A percentile compares a stretch with the other conserved stretches of the same genome.
Evolutionary conservation across 2,888 invertebrate species (phyloP).

Genomic region (Trachelus tabidus): DNA sequence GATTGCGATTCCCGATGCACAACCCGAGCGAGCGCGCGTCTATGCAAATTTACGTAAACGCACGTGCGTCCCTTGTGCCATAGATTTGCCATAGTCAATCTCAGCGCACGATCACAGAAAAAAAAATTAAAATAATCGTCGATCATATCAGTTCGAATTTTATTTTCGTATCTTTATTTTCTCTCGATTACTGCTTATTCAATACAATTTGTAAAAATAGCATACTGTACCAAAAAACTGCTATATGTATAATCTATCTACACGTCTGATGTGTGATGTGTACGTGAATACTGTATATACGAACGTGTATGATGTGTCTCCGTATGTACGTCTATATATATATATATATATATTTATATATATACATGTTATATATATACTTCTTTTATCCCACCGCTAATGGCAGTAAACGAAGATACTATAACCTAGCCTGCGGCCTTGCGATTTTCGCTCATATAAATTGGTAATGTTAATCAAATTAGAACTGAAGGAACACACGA

Average conservation of each 20-base stretch:
- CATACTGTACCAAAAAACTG: constrained; percentile 60
- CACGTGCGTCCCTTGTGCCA: background rate
- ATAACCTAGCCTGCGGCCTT: background rate
- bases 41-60: background rate
- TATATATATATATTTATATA: constrained; percentile 5
- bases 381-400: background rate
- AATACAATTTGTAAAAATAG: constrained; percentile 64
- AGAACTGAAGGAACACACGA: background rate
- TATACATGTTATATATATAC: background rate
- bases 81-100: background rate
- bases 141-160: constrained; percentile 14
- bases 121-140: constrained; percentile 13
- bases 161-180: constrained; percentile 46
- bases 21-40: too few relatives aligned
- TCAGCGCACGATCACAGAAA: background rate
- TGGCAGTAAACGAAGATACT: background rate
- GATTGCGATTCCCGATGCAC: background rate
- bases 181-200: constrained; percentile 55
- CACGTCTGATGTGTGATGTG: background rate
- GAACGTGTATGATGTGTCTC: background rate
- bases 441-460: background rate
- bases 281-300: background rate
- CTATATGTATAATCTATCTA: constrained; percentile 28
- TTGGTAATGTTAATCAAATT: background rate
- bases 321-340: background rate